Base-by-base conservation (phyloP, 1,140 invertebrate species). In the Drosophila sechellia region DNA sequence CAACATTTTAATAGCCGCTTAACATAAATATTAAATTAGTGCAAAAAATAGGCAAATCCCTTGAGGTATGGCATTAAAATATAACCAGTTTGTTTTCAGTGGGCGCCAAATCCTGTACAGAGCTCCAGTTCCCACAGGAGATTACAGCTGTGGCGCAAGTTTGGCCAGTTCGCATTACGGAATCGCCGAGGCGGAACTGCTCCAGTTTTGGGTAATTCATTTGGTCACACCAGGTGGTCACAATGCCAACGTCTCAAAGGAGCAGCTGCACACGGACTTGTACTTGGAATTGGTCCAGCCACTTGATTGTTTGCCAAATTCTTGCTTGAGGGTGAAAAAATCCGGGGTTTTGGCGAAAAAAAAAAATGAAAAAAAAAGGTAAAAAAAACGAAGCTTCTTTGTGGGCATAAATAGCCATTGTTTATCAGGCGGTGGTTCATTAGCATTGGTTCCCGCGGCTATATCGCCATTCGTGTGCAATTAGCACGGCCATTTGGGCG, bases 401-500 rank as follows among this genome's bases (percentile, higher is more conserved):
- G 5, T 3, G 46, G 13, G 1, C 48, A 11, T 8, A 31, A 57
- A 22, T 22, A 27, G 15, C 10, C 13, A 1, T 43, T 34, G 37
- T 63, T 63, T 63, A 59, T 43, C 15, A 8, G 49, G 6, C 31
- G 8, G 49, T 31, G 8, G 49, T 31, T 46, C 39, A 73, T 73
- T 73, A 73, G 37, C 42, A 27, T 5, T 37, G n/a, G 15, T 46
- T 52, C 63, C 39, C 64, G 54, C 22, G 5, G 55, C 45, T 35
- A 22, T 11, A 42, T n/a, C 11, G 11, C 43, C 35, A 27, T 37
- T 42, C 50, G 25, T 57, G 46, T 56, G 80, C 76, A 83, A 83
- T 83, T 83, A 83, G 61, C 81, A 65, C 80, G 48, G 57, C 64
- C 64, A 84, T 83, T 84, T 60, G 71, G 76, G 60, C 66, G 60